These are phyloP conservation scores for Aricia agestis DNA, from an alignment of 1,140 invertebrate genomes.

Conservation along the genomic window DNA sequence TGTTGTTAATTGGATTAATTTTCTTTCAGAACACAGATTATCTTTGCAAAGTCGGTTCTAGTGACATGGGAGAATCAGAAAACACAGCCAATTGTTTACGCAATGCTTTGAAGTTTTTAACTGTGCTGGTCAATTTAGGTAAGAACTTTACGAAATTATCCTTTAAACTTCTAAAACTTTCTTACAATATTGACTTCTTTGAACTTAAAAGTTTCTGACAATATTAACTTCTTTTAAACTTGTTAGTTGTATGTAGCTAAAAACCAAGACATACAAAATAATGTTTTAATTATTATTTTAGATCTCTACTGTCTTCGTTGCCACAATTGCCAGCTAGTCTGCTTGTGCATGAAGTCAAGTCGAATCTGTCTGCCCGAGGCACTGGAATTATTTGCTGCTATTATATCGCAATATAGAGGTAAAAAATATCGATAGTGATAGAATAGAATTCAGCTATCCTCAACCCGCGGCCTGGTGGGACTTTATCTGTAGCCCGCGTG, in stretches of 20 bases:
- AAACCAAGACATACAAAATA: too few relatives aligned
- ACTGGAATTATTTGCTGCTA: constrained; percentile 58
- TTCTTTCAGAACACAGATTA: constrained; percentile 47
- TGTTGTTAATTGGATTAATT: background rate
- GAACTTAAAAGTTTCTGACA: too few relatives aligned
- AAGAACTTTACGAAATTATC: constrained; percentile 19
- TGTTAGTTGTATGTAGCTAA: too few relatives aligned
- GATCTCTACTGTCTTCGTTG: constrained; percentile 61
- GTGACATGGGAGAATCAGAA: constrained; percentile 48
- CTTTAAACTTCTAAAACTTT: background rate
- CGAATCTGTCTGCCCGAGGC: constrained; percentile 52
- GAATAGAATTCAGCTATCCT: too few relatives aligned
- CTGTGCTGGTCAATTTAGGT: constrained; percentile 59
- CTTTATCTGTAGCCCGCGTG: too few relatives aligned
- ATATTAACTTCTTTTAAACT: too few relatives aligned
- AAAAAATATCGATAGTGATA: constrained; percentile 13
- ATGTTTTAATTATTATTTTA: constrained; percentile 31
- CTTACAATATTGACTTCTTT: too few relatives aligned
- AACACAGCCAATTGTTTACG: constrained; percentile 38
- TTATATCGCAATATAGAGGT: constrained; percentile 68
- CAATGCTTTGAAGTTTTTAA: constrained; percentile 55
- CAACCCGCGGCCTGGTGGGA: too few relatives aligned
- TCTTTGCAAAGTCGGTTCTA: constrained; percentile 36
- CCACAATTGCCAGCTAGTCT: constrained; percentile 51
- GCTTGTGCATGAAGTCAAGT: constrained; percentile 59